Percentiles rank a stretch among this genome's conserved stretches.
Evolutionary conservation across 2,797 vertebrate species (phyloP).

Genomic region (Pitangus sulphuratus): DNA sequence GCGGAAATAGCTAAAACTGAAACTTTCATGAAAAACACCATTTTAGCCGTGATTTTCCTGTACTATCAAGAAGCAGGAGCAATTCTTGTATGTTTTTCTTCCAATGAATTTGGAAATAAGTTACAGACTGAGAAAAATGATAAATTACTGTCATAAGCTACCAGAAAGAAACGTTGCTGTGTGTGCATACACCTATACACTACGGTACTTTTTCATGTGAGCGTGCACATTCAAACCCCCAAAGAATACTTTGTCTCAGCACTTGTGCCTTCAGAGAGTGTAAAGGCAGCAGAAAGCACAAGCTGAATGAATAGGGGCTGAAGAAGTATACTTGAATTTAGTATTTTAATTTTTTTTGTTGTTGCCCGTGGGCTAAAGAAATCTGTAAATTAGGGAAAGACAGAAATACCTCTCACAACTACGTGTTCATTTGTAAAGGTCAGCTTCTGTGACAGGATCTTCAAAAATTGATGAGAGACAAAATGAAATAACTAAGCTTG

Average conservation of each 20-base stretch:
- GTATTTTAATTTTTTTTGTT: accelerated
- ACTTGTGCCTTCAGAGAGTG: not conserved
- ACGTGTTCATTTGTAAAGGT: not conserved
- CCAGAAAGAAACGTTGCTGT: not conserved
- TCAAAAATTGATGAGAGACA: not conserved
- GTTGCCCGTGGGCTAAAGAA: not conserved
- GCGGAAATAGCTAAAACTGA: not conserved
- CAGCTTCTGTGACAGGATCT: not conserved
- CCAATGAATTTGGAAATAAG: not conserved
- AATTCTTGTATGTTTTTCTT: not conserved
- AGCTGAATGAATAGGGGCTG: not conserved
- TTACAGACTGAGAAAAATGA: not conserved
- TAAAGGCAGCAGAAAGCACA: not conserved
- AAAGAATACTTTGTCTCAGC: not conserved
- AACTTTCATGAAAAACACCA: not conserved
- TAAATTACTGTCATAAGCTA: not conserved
- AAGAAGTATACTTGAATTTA: not conserved
- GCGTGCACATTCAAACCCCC: not conserved
- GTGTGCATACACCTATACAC: not conserved
- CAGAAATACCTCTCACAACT: not conserved
- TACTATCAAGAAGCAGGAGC: not conserved
- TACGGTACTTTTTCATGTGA: not conserved
- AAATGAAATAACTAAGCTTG: not conserved
- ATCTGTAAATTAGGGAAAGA: not conserved
- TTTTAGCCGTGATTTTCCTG: not conserved